Evolutionary conservation across 1,140 invertebrate species (phyloP), one percentile per base, ranked within the genome.

Genomic region (Macrosteles quadrilineatus): DNA sequence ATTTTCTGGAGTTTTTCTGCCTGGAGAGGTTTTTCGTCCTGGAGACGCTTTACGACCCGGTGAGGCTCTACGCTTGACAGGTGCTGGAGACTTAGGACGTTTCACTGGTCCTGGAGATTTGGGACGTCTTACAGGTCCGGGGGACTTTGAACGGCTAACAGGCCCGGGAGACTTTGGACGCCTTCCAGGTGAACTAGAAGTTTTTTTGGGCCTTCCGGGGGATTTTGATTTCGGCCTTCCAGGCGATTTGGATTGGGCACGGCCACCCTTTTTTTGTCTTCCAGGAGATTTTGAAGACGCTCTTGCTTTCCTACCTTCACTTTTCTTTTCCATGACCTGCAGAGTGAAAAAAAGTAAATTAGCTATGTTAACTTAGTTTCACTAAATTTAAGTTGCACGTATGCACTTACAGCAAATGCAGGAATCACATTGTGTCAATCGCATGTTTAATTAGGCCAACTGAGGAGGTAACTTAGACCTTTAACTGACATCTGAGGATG

Each of bases 161-260:
- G 32, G 53, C 25, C n/a, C 27, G 21, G 55, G 55, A 21, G 55
- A 59, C 27, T 59, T 59, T 25, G 21, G 21, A n/a, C n/a, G n/a
- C 4, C 55, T 14, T 31, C 12, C 27, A 3, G 59, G 29, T 3
- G 59, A 63, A n/a, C n/a, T n/a, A n/a, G n/a, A n/a, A n/a, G n/a
- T n/a, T 36, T 63, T 63, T 50, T 36, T 36, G 14, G 47, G 25
- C n/a, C 59, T 63, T 32, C 27, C 25, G 1, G 59, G 59, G n/a
- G 59, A 63, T 36, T 63, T 63, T 63, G 59, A 63, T 30, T 21
- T 32, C 14, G 2, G 27, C n/a, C 59, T 63, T n/a, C 27, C 59
- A 63, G 59, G 59, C 1, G 59, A 63, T 12, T 32, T 63, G 3
- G 47, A 50, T n/a, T 50, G 14, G n/a, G 47, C 14, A 21, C 47